phyloP scores from a whole-genome alignment of 2,113 vertebrate genomes.

The Perognathus longimembris region DNA sequence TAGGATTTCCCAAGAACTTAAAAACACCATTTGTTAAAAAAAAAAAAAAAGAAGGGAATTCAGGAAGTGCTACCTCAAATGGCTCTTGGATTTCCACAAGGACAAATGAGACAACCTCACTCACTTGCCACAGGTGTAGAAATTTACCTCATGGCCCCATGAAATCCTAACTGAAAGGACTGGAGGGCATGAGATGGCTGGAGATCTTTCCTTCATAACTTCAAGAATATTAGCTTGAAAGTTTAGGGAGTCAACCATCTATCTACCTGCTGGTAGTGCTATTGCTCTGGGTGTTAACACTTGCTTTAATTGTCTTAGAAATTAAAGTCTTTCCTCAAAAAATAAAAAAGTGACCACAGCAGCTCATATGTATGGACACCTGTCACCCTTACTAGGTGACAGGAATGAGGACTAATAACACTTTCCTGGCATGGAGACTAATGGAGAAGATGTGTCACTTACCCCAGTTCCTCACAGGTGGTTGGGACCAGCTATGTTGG shows the following conservation, averaged over 20 bases:
- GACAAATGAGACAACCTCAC: not conserved
- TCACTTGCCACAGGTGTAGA: not conserved
- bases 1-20: not conserved
- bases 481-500: not conserved
- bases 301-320: not conserved
- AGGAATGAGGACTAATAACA: not conserved
- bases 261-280: not conserved
- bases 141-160: no score
- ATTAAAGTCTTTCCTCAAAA: not conserved
- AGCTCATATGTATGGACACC: not conserved
- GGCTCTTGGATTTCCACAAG: not conserved
- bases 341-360: not conserved
- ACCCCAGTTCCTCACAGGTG: not conserved
- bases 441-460: not conserved
- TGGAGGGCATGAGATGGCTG: not conserved
- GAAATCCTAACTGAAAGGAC: no score
- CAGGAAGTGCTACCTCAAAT: not conserved
- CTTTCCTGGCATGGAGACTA: not conserved
- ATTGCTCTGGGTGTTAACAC: not conserved
- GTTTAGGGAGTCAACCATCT: no score
- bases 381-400: not conserved
- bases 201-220: not conserved
- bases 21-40: not conserved
- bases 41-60: not conserved
- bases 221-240: slow-evolving; percentile 9